These are phyloP conservation scores for Spilogale gracilis DNA, from an alignment of 2,113 vertebrate species.

Conservation along the genomic window DNA sequence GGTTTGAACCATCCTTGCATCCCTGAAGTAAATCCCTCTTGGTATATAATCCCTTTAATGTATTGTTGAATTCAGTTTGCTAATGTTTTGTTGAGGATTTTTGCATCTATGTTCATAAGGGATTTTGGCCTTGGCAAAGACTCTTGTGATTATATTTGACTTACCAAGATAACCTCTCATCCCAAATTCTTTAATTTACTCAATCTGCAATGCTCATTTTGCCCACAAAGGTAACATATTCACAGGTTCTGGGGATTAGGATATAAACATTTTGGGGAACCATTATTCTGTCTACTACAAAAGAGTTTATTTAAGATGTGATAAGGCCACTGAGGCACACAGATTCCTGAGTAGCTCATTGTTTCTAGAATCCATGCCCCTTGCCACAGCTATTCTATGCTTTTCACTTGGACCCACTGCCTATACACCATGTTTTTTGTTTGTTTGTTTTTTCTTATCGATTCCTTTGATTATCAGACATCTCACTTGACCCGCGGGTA, in stretches of 20 bases:
- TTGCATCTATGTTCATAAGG: neutral
- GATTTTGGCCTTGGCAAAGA: neutral
- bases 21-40: neutral
- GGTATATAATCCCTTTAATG: neutral
- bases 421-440: neutral
- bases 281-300: neutral
- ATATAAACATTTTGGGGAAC: neutral
- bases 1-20: neutral
- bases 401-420: neutral
- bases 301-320: neutral
- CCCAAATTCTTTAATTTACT: neutral
- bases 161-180: neutral
- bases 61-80: neutral
- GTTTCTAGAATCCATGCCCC: neutral
- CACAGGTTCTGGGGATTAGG: neutral
- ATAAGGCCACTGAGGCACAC: neutral
- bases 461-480: neutral
- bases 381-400: neutral
- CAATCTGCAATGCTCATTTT: neutral
- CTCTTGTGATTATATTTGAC: neutral
- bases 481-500: neutral
- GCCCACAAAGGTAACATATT: neutral
- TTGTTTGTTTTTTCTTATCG: neutral
- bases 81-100: neutral
- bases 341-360: neutral